Conservation (phyloP, 2,888 invertebrate species). For the Lasioglossum malachurum region DNA sequence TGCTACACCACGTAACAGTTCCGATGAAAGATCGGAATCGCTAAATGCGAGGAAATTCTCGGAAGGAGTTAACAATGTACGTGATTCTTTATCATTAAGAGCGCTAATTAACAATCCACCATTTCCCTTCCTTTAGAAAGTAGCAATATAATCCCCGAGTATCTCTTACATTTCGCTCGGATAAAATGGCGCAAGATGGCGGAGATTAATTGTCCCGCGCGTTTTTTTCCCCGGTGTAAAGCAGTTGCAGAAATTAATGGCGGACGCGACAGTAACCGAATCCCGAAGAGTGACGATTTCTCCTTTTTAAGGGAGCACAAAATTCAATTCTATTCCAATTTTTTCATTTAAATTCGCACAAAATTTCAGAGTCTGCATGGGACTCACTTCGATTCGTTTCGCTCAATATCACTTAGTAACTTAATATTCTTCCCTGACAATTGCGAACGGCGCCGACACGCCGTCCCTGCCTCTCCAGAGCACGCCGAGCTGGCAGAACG, state of each 20-base stretch:
- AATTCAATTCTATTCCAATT: neutral
- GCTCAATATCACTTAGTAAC: neutral
- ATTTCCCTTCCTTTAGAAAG: constrained; percentile 8
- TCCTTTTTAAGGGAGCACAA: neutral
- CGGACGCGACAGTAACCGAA: neutral
- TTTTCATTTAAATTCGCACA: neutral
- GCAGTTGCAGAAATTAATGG: neutral
- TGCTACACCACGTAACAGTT: neutral
- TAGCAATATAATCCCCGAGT: neutral
- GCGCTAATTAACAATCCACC: constrained; percentile 11
- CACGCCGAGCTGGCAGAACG: neutral
- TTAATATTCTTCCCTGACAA: neutral
- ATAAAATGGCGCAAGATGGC: constrained; percentile 5
- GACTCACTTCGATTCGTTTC: neutral
- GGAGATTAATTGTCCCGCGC: neutral
- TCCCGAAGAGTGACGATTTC: neutral
- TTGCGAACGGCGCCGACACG: too few relatives aligned
- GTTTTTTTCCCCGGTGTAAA: neutral
- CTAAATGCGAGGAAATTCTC: neutral
- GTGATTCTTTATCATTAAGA: constrained; percentile 5
- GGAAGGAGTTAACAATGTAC: neutral
- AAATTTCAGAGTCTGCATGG: neutral
- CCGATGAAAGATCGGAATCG: constrained; percentile 5
- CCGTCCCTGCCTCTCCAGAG: neutral
- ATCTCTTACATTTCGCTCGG: constrained; percentile 1